Evolutionary conservation across 2,888 invertebrate genomes (phyloP).

Genomic region (Acleris sparsana): DNA sequence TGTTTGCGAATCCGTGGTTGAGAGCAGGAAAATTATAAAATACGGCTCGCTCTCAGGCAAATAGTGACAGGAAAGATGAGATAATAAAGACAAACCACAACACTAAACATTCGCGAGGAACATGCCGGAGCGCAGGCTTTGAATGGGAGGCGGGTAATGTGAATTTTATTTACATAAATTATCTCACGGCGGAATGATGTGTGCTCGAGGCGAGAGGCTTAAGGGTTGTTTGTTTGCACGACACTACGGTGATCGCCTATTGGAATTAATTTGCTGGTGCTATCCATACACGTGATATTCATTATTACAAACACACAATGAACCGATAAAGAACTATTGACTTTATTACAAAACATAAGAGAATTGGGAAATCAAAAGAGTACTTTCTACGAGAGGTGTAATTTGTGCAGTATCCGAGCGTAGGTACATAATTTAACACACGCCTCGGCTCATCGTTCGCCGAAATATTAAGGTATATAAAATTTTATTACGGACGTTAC

Average conservation of each 20-base stretch:
- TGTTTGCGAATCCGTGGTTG: slow-evolving; percentile 47
- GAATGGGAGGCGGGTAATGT: slow-evolving; percentile 74
- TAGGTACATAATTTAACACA: slow-evolving; percentile 76
- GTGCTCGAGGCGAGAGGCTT: slow-evolving; percentile 56
- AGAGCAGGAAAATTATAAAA: slow-evolving; percentile 61
- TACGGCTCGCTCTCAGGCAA: slow-evolving; percentile 51
- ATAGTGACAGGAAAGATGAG: slow-evolving; percentile 64
- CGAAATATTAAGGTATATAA: slow-evolving; percentile 81
- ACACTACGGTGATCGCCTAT: slow-evolving; percentile 62
- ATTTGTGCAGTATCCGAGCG: slow-evolving; percentile 59
- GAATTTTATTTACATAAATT: slow-evolving; percentile 81
- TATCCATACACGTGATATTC: slow-evolving; percentile 46
- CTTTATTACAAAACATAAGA: neutral
- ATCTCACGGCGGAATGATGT: slow-evolving; percentile 66
- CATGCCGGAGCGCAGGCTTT: slow-evolving; percentile 62
- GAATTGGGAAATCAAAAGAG: slow-evolving; percentile 13
- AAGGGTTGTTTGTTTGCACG: slow-evolving; percentile 64
- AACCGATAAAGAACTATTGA: neutral
- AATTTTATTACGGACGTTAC: slow-evolving; percentile 80
- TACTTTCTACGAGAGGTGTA: slow-evolving; percentile 56
- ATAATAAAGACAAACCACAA: slow-evolving; percentile 74
- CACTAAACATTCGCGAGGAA: slow-evolving; percentile 72
- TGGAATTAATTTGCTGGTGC: slow-evolving; percentile 67
- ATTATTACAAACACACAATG: slow-evolving; percentile 9
- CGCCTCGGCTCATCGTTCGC: slow-evolving; percentile 77